Evolutionary conservation across 2,888 invertebrate genomes (phyloP), one percentile per base, ranked within the genome.

Genomic region (Stratiomys singularior): DNA sequence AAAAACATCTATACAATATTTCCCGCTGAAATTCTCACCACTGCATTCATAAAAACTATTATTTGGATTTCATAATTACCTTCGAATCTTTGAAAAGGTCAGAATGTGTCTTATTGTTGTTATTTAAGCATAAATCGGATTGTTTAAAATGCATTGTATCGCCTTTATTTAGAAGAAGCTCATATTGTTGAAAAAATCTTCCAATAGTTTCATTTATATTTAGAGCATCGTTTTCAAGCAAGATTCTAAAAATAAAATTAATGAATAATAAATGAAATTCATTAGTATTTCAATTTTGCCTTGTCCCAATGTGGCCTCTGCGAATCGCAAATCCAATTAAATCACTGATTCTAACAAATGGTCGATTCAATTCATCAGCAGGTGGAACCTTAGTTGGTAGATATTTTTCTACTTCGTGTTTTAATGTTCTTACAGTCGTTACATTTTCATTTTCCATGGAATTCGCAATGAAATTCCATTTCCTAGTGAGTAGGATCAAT

Each of bases 301-400:
- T 66, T 21, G 66, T 66, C 37, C 66, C 66, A 4, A 37, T n/a
- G 18, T 66, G 11, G 9, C 66, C 66, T 7, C 37, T 66, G 18
- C 30, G 66, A 2, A 66, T 66, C 2, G 66, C 66, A 37, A 66
- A 66, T 15, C 23, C 66, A 30, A 66, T 18, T 5, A 66, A n/a
- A 66, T 66, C 66, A 37, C 66, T 37, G 5, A 66, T 66, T 30
- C 66, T 37, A 9, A 21, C 21, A 37, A 66, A 66, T 30, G 37
- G 30, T 37, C n/a, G 66, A 37, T 66, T 66, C n/a, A 66, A 30
- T 15, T 66, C 21, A 44, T 66, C 44, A 9, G 21, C 66, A 13
- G 30, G 30, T n/a, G 66, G 66, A 7, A 37, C 37, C 37, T 7
- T 15, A 13, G 11, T 3, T 9, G 66, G 66, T 9, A 37, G 37